Percentiles rank a stretch among this genome's conserved stretches.
phyloP scores from a whole-genome alignment of 2,888 invertebrate species.

The Drosophila kanekoi region DNA sequence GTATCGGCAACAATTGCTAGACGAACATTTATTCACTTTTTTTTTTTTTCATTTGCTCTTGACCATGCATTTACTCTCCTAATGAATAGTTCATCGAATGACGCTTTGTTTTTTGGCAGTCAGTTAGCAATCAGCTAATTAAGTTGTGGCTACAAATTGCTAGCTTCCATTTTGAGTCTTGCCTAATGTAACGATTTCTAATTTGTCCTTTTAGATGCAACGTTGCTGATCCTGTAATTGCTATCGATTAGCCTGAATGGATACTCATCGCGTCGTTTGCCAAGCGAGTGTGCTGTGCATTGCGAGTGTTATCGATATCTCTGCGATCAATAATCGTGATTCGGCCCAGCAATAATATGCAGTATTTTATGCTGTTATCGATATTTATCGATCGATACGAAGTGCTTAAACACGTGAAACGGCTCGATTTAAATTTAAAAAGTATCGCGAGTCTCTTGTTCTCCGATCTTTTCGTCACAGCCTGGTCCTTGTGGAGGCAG shows the following conservation, averaged over 20 bases:
- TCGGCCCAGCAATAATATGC: too few relatives aligned
- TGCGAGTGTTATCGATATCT: too few relatives aligned
- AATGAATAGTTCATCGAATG: slow-evolving; percentile 52
- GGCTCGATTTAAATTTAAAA: too few relatives aligned
- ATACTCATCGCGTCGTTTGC: too few relatives aligned
- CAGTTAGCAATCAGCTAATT: neutral
- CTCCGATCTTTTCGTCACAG: too few relatives aligned
- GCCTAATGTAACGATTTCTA: neutral
- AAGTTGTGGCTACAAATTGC: neutral
- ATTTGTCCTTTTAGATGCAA: too few relatives aligned
- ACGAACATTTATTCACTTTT: slow-evolving; percentile 6
- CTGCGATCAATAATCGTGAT: too few relatives aligned
- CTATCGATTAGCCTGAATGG: neutral
- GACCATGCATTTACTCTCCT: slow-evolving; percentile 43
- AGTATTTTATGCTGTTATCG: too few relatives aligned
- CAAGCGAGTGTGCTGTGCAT: too few relatives aligned
- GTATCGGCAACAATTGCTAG: slow-evolving; percentile 12
- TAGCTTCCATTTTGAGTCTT: neutral
- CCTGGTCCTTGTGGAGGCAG: neutral
- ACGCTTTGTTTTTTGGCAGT: slow-evolving; percentile 4
- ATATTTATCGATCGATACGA: too few relatives aligned
- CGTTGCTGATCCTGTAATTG: neutral
- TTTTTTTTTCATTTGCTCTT: neutral
- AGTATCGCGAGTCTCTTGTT: too few relatives aligned
- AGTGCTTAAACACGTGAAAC: too few relatives aligned